Evolutionary conservation across 2,797 vertebrate genomes (phyloP), one percentile per base, ranked within the genome.

Genomic region (Lithobates pipiens): DNA sequence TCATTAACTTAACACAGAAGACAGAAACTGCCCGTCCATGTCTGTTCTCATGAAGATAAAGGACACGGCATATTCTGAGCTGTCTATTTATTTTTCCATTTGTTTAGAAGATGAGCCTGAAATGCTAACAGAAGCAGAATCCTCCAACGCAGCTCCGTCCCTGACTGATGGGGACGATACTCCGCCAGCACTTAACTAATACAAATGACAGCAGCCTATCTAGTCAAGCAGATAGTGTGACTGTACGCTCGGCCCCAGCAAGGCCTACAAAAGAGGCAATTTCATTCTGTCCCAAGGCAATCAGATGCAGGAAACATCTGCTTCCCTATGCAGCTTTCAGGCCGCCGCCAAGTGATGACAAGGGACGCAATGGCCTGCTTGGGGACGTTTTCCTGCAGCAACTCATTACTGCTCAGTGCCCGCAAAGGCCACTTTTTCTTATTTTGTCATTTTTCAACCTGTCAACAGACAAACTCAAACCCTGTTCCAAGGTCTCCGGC

Each of bases 391-490:
- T 88, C 89, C 89, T 87, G 83, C 83, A 91, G 85, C 21, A 39
- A 68, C 65, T 88, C 88, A 82, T 81, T 57, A 23, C 69, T 88
- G 86, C 76, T 32, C 2, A 16, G 27, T 80, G 86, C 89, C 89
- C 3, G 0, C 63, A 74, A 88, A 90, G 88, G 89, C 88, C 89
- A 86, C 85, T 88, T n/a, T 9, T 76, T 73, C 86, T 82, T 89
- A 79, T 75, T 85, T 15, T 75, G 10, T 44, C 85, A 79, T 90
- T 89, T 91, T 85, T 92, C 88, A 89, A 34, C 77, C 68, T 92
- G 90, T 91, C 90, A 82, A 42, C 4, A 0, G n/a, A 21, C 76
- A 89, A 76, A 76, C 83, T 85, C 86, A 77, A 82, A 80, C 86
- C 87, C 89, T 87, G 86, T 85, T 71, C 77, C 77, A 84, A 10